Conservation (phyloP, 1,140 invertebrate species). For the Lethrus apterus region DNA sequence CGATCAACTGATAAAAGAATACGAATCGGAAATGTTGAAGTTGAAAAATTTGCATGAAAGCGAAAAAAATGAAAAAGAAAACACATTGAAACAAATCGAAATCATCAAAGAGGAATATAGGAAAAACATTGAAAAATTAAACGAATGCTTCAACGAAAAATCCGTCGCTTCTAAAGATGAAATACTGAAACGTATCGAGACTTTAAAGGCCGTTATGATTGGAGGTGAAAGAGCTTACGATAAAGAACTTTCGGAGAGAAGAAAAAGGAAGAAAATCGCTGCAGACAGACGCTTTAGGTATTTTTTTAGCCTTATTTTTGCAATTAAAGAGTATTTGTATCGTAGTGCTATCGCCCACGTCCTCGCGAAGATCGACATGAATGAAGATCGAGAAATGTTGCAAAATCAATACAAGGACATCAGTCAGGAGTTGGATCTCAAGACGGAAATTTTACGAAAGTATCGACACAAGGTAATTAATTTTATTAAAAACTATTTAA, state of each 20-base stretch:
- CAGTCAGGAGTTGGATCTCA: slow-evolving; percentile 65
- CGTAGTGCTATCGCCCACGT: slow-evolving; percentile 55
- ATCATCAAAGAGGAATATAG: slow-evolving; percentile 43
- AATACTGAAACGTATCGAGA: slow-evolving; percentile 43
- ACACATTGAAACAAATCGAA: slow-evolving; percentile 43
- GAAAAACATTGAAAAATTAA: slow-evolving; percentile 33
- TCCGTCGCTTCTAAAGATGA: slow-evolving; percentile 37
- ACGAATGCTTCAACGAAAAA: slow-evolving; percentile 31
- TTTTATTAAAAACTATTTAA: slow-evolving; percentile 11
- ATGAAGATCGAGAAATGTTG: slow-evolving; percentile 51
- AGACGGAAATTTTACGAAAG: slow-evolving; percentile 63
- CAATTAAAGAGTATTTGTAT: no score
- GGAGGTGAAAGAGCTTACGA: slow-evolving; percentile 74
- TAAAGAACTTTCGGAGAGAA: slow-evolving; percentile 59
- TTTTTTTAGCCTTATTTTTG: slow-evolving; percentile 1
- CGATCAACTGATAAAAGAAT: slow-evolving; percentile 36
- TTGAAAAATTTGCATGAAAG: slow-evolving; percentile 42
- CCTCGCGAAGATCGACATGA: slow-evolving; percentile 62
- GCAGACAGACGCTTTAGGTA: slow-evolving; percentile 57
- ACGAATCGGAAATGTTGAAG: slow-evolving; percentile 44
- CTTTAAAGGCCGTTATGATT: slow-evolving; percentile 66
- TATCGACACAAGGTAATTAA: slow-evolving; percentile 57
- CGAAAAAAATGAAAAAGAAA: slow-evolving; percentile 44
- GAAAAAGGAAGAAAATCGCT: slow-evolving; percentile 58
- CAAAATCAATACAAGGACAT: slow-evolving; percentile 64